Evolutionary conservation across 2,113 vertebrate genomes (phyloP), one percentile per base, ranked within the genome.

Genomic region (Daboia siamensis): DNA sequence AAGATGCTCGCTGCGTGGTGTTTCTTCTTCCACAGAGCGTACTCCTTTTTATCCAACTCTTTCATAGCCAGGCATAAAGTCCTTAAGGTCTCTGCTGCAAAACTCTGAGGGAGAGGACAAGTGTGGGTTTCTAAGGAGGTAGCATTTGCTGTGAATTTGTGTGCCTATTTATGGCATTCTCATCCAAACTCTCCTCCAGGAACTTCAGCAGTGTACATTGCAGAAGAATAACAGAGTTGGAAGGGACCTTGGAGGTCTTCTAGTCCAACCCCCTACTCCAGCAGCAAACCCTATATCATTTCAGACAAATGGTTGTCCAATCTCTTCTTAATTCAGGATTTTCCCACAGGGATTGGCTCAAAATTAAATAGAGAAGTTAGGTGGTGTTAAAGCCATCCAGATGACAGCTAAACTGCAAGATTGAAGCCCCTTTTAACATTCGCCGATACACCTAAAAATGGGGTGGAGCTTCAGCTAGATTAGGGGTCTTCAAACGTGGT

Each of bases 51-150:
- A 0, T 97, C 95, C 94, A 99, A 98, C 46, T 97, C 97, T 96
- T 98, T 98, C 96, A 97, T 98, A 17, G 98, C 98, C 96, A 99
- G 56, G 93, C 99, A 99, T 93, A 99, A 96, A 0, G 99, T 99
- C 96, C 99, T 97, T 94, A 99, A 96, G 2, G 97, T 98, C 95
- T 98, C 94, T 44, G 96, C 90, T 0, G 97, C 98, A 5, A 99
- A 99, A 93, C 94, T 93, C 98, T 99, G 97, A 39, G 90, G 64
- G 86, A 56, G 61, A 1, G 1, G 2, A 1, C 5, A 11, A 8
- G 5, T 7, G 8, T 44, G 33, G 11, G 39, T 23, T 39, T n/a
- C 2, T 33, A 6, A 5, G 33, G 21, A 39, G n/a, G 52, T 1
- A 69, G 51, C 24, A 9, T 11, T 80, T 48, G 24, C 44, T 46